Evolutionary conservation across 2,113 vertebrate genomes (phyloP).

Genomic region (Megaceryle maxima): DNA sequence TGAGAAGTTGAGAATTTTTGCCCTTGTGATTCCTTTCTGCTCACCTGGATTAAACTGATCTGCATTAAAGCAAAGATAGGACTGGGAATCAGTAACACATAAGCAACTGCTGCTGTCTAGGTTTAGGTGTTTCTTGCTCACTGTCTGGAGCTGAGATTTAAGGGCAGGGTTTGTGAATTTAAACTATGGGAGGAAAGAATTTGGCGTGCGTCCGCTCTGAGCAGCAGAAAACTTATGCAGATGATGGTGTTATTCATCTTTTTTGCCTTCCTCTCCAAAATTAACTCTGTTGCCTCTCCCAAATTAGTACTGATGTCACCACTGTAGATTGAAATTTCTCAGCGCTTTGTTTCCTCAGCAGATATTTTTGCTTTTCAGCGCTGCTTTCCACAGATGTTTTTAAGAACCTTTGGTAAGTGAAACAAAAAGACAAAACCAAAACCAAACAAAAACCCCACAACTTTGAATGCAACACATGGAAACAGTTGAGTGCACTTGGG

Average conservation of each 20-base stretch:
- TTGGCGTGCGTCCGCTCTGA: accelerated
- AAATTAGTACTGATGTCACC: neutral
- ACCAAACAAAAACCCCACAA: no score
- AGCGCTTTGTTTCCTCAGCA: neutral
- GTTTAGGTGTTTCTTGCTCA: neutral
- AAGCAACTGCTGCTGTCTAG: neutral
- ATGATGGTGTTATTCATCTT: neutral
- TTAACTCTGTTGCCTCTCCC: neutral
- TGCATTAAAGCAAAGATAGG: neutral
- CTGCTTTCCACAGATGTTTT: neutral
- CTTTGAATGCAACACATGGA: neutral
- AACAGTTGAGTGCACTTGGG: neutral
- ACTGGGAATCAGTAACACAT: neutral
- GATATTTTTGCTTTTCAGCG: neutral
- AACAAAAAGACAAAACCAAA: neutral
- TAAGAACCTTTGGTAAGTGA: neutral
- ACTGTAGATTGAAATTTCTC: neutral
- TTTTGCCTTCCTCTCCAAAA: neutral
- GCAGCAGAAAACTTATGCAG: neutral
- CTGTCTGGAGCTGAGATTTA: neutral
- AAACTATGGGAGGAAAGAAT: neutral
- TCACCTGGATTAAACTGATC: neutral
- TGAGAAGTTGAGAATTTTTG: neutral
- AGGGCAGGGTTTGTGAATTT: neutral
- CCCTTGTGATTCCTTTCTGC: neutral